Base-by-base conservation (phyloP, 2,797 vertebrate genomes). In the Sciaenops ocellatus region DNA sequence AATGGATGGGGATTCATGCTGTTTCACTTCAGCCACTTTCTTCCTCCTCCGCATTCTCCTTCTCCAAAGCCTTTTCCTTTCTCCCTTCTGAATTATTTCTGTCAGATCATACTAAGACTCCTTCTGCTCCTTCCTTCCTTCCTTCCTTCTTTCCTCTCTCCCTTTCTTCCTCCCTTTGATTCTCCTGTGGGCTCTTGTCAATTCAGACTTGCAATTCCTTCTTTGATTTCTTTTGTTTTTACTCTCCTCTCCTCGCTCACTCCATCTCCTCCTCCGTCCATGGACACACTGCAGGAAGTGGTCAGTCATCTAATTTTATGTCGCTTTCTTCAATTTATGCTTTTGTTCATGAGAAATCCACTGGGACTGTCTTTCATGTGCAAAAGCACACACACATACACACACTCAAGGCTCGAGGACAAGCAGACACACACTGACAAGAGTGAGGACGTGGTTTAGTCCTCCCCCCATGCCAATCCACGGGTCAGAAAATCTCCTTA, bases 1-100 rank as follows among this genome's bases (percentile, higher is more conserved):
- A 94, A 93, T 84, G 88, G 89, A 92, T 90, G 80, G 85, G 83
- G 88, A 87, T 83, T 90, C 87, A 84, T 89, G 78, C 90, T 84
- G 85, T 87, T 93, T 92, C 86, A 89, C 87, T 91, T 87, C 76
- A 88, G 81, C 88, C 82, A 79, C 78, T 85, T 82, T 91, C 85
- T 87, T 85, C 87, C 78, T 90, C 85, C 82, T 89, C 80, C 22
- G 24, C 80, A 65, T 76, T 78, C 78, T 80, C 73, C 61, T 73
- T 67, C 81, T 80, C 83, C 80, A 83, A 87, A 89, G 81, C 66
- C 47, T 72, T 70, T 83, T 78, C 41, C 44, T 76, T 74, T 76
- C 68, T 79, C 85, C 77, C 69, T 62, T 82, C 79, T 80, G 84
- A 86, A 86, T 90, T 79, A 73, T 83, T 85, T 86, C 85, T 88